Conservation (phyloP, 2,888 invertebrate genomes). For the Rhagonycha lutea region DNA sequence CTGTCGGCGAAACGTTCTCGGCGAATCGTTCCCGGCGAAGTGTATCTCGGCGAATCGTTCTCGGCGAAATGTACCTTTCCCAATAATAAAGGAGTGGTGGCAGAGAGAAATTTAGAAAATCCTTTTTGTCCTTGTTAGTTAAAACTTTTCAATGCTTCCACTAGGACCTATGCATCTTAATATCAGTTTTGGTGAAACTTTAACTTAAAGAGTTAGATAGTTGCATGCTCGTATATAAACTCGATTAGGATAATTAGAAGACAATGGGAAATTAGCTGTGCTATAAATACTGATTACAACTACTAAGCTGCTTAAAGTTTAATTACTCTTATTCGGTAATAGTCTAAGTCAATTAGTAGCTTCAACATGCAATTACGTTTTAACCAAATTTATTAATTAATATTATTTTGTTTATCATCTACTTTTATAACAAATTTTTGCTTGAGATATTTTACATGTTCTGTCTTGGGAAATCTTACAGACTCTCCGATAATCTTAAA, state of each 20-base stretch:
- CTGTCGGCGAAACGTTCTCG: no score
- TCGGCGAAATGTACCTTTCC: no score
- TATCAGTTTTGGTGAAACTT: slow-evolving; percentile 8
- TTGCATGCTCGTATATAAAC: slow-evolving; percentile 17
- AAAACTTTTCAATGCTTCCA: slow-evolving; percentile 20
- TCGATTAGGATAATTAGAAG: slow-evolving; percentile 21
- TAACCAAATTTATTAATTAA: background rate
- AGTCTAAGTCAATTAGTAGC: slow-evolving; percentile 11
- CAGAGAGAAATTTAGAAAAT: slow-evolving; percentile 12
- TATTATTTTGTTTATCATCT: background rate
- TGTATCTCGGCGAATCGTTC: no score
- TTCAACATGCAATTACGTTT: slow-evolving; percentile 1
- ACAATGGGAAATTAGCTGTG: slow-evolving; percentile 21
- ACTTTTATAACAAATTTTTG: background rate
- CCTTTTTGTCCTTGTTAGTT: slow-evolving; percentile 23
- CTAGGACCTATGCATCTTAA: slow-evolving; percentile 20
- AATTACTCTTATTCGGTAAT: slow-evolving; percentile 6
- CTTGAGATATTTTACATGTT: background rate
- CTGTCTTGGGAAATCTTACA: background rate
- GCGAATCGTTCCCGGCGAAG: no score
- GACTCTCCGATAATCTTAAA: background rate
- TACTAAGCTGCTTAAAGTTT: slow-evolving; percentile 8
- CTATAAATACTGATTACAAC: slow-evolving; percentile 25
- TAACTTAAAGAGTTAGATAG: slow-evolving; percentile 13
- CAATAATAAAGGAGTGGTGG: slow-evolving; percentile 9